Percentiles rank a stretch among this genome's conserved stretches.
Evolutionary conservation across 2,113 vertebrate genomes (phyloP).

Genomic region (Aptenodytes forsteri): DNA sequence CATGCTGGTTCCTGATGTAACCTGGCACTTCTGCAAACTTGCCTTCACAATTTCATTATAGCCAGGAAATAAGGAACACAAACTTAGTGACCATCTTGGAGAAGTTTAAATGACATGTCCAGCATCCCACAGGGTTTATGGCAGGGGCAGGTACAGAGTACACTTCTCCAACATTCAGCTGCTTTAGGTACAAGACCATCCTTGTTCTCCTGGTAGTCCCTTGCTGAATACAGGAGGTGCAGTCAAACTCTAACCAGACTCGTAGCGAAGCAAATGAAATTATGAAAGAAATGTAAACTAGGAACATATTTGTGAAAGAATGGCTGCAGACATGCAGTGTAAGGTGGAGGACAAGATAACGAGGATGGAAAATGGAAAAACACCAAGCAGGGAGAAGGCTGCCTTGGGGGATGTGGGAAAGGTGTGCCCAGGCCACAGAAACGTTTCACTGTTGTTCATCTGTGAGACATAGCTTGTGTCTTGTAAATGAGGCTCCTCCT

Average conservation of each 20-base stretch:
- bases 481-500: not conserved
- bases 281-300: not conserved
- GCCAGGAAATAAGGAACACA: not conserved
- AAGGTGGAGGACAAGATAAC: not conserved
- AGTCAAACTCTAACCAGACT: not conserved
- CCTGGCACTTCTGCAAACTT: not conserved
- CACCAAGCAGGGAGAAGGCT: not conserved
- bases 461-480: not conserved
- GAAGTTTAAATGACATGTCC: not conserved
- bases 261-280: rapidly evolving
- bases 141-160: not conserved
- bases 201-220: not conserved
- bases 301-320: not conserved
- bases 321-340: not conserved
- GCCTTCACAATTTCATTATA: not conserved
- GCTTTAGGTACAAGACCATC: not conserved
- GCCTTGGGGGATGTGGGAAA: not conserved
- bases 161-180: not conserved
- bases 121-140: not conserved
- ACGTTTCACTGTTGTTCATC: rapidly evolving
- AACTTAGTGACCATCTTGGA: not conserved
- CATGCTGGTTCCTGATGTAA: not conserved
- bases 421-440: not conserved
- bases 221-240: not conserved
- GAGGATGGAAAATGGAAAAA: not conserved